phyloP scores from a whole-genome alignment of 2,113 vertebrate genomes.

The Prietella phreatophila region DNA sequence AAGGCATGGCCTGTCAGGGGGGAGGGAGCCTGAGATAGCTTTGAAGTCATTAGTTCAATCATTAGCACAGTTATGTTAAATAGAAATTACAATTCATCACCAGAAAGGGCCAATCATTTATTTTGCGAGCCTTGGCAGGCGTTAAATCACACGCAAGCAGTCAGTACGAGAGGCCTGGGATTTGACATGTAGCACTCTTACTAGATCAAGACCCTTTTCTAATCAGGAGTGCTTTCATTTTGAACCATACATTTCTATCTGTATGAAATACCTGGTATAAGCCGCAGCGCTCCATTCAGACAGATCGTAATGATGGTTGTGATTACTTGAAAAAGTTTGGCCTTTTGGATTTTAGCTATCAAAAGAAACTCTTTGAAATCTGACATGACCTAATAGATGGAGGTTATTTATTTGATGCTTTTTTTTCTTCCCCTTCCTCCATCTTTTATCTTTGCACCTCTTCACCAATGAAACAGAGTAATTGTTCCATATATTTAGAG shows the following conservation, averaged over 20 bases:
- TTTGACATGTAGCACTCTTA: conserved; percentile 35
- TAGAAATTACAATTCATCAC: conserved; percentile 80
- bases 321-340: conserved; percentile 24
- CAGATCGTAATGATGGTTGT: conserved; percentile 41
- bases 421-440: too few species aligned
- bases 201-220: conserved; percentile 42
- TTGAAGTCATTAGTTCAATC: conserved; percentile 77
- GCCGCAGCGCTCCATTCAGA: conserved; percentile 29
- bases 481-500: not conserved
- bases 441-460: not conserved
- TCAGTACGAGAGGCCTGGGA: conserved; percentile 46
- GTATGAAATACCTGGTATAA: conserved; percentile 25
- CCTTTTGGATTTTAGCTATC: conserved; percentile 25
- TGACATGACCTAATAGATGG: not conserved
- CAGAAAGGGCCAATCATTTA: conserved; percentile 74
- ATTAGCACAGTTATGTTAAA: conserved; percentile 80
- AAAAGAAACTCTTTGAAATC: conserved; percentile 7
- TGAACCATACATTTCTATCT: not conserved
- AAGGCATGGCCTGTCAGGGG: conserved; percentile 50
- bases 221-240: conserved; percentile 50
- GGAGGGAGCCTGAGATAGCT: conserved; percentile 70
- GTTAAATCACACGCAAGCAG: conserved; percentile 71
- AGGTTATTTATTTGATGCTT: conserved; percentile 1
- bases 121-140: conserved; percentile 69
- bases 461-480: not conserved